These are phyloP conservation scores for Pangasius larnaudii DNA, from an alignment of 2,797 vertebrate species.

Conservation along the genomic window DNA sequence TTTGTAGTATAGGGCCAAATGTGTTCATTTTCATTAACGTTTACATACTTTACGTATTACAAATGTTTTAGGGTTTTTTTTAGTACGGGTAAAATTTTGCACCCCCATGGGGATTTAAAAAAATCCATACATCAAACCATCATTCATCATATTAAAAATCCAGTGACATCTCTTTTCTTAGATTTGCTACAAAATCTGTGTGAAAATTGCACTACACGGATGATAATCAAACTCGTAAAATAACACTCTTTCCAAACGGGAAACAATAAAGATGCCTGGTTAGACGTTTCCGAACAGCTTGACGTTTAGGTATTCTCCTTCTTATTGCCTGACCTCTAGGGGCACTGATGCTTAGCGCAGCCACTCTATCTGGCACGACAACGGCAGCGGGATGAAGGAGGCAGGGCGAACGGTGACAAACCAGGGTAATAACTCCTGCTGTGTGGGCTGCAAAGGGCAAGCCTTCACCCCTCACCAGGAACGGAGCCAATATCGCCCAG, in stretches of 20 bases:
- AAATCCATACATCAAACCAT: neutral
- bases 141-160: neutral
- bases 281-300: neutral
- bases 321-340: constrained; percentile 38
- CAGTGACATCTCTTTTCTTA: neutral
- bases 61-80: neutral
- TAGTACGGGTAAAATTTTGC: neutral
- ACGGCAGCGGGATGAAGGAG: constrained; percentile 35
- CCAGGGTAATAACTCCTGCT: constrained; percentile 63
- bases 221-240: neutral
- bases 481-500: constrained; percentile 72
- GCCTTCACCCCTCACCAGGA: constrained; percentile 64
- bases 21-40: neutral
- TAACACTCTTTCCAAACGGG: neutral
- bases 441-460: constrained; percentile 64
- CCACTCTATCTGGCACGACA: constrained; percentile 45
- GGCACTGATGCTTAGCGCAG: constrained; percentile 30
- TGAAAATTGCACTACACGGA: no score
- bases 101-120: neutral
- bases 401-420: constrained; percentile 62
- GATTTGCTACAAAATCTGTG: neutral
- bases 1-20: neutral
- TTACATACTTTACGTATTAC: neutral
- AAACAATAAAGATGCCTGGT: neutral
- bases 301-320: constrained; percentile 3